Conservation (phyloP, 2,797 vertebrate genomes). For the Periophthalmus magnuspinnatus region DNA sequence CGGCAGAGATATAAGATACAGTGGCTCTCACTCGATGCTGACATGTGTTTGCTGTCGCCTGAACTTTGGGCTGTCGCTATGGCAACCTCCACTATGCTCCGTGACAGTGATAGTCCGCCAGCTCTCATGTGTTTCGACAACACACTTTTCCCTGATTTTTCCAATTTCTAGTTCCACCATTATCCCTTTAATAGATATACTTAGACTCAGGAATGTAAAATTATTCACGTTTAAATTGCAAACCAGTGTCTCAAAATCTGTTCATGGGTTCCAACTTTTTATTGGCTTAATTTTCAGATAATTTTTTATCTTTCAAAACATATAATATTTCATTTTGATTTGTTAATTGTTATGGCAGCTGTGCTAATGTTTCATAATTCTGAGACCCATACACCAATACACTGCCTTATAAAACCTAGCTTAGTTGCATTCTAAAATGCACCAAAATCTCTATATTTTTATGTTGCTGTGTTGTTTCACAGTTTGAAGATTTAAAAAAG, state of each 20-base stretch:
- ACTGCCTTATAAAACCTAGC: too few relatives aligned
- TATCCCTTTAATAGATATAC: not conserved
- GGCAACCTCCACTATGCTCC: conserved; percentile 49
- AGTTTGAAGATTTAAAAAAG: conserved; percentile 3
- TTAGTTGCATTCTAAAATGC: too few relatives aligned
- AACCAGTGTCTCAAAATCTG: not conserved
- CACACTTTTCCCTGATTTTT: not conserved
- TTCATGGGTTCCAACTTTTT: not conserved
- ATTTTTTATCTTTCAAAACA: not conserved
- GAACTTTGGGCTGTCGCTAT: conserved; percentile 75
- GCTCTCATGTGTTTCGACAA: not conserved
- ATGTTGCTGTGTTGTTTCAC: not conserved
- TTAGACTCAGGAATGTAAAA: not conserved
- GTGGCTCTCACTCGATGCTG: conserved; percentile 22
- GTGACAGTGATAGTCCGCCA: conserved; percentile 25
- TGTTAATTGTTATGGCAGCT: not conserved
- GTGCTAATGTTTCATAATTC: not conserved
- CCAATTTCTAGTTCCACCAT: conserved; percentile 8
- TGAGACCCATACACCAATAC: not conserved
- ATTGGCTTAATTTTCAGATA: not conserved
- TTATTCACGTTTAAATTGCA: not conserved
- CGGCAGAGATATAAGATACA: not conserved
- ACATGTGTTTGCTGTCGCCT: conserved; percentile 64
- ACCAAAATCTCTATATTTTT: too few relatives aligned
- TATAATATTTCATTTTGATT: not conserved